Evolutionary conservation across 2,797 vertebrate species (phyloP), one percentile per base, ranked within the genome.

Genomic region (Acipenser oxyrinchus): DNA sequence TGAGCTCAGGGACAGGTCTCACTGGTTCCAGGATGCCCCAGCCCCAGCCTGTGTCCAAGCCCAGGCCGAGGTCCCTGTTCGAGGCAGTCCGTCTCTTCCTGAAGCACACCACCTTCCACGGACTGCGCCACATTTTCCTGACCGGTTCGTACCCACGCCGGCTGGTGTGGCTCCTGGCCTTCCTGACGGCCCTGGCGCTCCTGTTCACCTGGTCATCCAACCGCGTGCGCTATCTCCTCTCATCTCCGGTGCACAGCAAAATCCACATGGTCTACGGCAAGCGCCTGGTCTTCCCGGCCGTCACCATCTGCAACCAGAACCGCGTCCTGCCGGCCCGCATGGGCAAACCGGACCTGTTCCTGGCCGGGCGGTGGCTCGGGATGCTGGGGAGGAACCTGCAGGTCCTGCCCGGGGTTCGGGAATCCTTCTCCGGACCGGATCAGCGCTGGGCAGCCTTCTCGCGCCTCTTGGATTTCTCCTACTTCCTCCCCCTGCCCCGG

Each of bases 241-340:
- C 90, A 3, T 87, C 88, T 58, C 91, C 89, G 0, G 86, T 90
- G 3, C 87, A 92, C 83, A 91, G 86, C 67, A 89, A 88, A 64
- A 86, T 89, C 78, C 90, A 92, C 80, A 85, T 91, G 86, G 84
- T 87, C 9, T 89, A 89, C 74, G 87, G 88, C 69, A 89, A 86
- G 71, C 82, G 89, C 4, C 86, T 93, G 0, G 86, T 88, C 1
- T 93, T 92, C 72, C 91, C 91, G 13, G 89, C 91, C 4, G 88
- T 93, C 67, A 92, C 91, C 66, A 88, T 93, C 15, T 93, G 90
- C 60, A 93, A 92, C 83, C 89, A 89, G 72, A 91, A 93, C 79
- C 80, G 89, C 1, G 74, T 93, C 66, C 80, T 90, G 68, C 88
- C 89, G 11, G 79, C 86, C 64, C 87, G 88, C 70, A 91, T 93